These are phyloP conservation scores for Parnassius mnemosyne DNA, from an alignment of 2,888 invertebrate species.

Conservation along the genomic window DNA sequence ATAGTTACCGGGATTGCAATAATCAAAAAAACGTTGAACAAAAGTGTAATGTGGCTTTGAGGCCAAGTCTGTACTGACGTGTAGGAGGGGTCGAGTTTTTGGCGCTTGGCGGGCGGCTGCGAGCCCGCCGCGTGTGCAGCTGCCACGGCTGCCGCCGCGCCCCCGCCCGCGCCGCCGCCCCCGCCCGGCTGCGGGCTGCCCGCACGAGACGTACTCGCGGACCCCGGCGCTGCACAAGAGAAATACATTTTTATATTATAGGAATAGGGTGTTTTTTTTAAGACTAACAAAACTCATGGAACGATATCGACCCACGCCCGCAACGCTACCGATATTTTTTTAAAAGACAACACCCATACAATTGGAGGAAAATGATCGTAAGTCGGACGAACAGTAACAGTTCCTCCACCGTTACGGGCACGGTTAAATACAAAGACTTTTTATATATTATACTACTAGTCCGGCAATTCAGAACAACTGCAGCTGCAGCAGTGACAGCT, in stretches of 20 bases:
- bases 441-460: too few species aligned
- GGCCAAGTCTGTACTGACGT: conserved; percentile 42
- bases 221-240: conserved; percentile 35
- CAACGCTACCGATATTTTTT: too few species aligned
- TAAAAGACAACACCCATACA: too few species aligned
- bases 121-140: conserved; percentile 43
- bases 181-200: conserved; percentile 50
- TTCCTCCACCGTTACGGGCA: too few species aligned
- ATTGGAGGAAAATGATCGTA: too few species aligned
- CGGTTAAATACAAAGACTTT: too few species aligned
- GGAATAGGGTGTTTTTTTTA: background rate
- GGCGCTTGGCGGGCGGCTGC: conserved; percentile 52
- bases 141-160: conserved; percentile 41
- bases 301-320: too few species aligned
- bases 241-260: background rate
- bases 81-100: conserved; percentile 62
- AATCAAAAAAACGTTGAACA: background rate
- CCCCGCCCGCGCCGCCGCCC: conserved; percentile 48
- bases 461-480: too few species aligned
- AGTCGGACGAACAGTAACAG: too few species aligned
- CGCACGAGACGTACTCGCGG: conserved; percentile 50
- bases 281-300: too few species aligned
- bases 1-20: background rate
- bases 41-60: too few species aligned
- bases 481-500: too few species aligned